These are phyloP conservation scores for Apeltes quadracus DNA, from an alignment of 2,113 vertebrate species.

Conservation along the genomic window DNA sequence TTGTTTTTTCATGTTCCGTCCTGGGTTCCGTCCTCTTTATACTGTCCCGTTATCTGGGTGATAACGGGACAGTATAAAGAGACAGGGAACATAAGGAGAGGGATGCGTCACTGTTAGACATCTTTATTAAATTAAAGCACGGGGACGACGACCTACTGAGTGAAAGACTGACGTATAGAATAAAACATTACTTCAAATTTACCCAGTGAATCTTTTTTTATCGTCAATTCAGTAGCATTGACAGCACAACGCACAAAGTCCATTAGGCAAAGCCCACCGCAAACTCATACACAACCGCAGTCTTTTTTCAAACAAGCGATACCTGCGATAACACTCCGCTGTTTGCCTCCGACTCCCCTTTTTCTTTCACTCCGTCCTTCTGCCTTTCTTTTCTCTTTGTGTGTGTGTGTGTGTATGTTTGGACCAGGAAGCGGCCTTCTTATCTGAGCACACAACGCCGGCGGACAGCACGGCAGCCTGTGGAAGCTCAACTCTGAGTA, in stretches of 20 bases:
- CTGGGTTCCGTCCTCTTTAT: too few relatives aligned
- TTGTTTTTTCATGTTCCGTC: neutral
- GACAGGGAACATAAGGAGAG: neutral
- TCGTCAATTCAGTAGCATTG: slow-evolving; percentile 26
- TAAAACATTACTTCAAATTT: neutral
- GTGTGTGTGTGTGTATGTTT: slow-evolving; percentile 65
- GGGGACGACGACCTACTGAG: neutral
- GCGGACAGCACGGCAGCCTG: slow-evolving; percentile 68
- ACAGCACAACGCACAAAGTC: neutral
- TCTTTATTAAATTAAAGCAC: neutral
- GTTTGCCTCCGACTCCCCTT: slow-evolving; percentile 34
- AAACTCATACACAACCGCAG: slow-evolving; percentile 32
- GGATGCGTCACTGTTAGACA: neutral
- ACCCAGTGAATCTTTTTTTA: neutral
- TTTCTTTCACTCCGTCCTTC: slow-evolving; percentile 34
- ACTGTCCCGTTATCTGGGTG: too few relatives aligned
- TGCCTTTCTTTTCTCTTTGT: slow-evolving; percentile 54
- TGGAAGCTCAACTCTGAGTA: slow-evolving; percentile 77
- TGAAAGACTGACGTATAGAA: neutral
- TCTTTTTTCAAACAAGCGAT: slow-evolving; percentile 65
- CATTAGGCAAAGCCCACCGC: slow-evolving; percentile 46
- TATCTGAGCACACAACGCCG: slow-evolving; percentile 71
- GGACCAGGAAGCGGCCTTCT: slow-evolving; percentile 66
- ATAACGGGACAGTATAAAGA: neutral
- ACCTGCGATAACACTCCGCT: slow-evolving; percentile 63